Evolutionary conservation across 2,113 vertebrate genomes (phyloP).

Genomic region (western clawed frog (Xenopus tropicalis)): DNA sequence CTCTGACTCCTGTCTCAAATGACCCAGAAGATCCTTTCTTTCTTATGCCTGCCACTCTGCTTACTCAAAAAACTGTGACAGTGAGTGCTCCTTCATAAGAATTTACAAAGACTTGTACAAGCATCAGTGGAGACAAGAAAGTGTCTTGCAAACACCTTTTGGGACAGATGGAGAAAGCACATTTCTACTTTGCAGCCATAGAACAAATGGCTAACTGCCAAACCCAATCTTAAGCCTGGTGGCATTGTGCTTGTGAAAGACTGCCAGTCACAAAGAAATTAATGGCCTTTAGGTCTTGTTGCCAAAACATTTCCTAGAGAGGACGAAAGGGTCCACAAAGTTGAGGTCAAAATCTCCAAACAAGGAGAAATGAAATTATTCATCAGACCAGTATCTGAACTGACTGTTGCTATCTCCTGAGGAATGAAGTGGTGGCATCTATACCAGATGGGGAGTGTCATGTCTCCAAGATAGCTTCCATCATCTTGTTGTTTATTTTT

Average conservation of each 20-base stretch:
- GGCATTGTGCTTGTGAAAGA: too few species aligned
- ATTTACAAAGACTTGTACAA: neutral
- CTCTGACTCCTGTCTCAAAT: too few species aligned
- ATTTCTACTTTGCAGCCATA: neutral
- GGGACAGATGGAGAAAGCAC: neutral
- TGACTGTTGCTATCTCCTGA: neutral
- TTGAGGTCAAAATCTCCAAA: neutral
- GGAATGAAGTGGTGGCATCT: too few species aligned
- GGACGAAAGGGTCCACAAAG: neutral
- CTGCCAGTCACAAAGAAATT: neutral
- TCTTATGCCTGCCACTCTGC: too few species aligned
- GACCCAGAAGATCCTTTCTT: too few species aligned
- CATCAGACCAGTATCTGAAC: neutral
- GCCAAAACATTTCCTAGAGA: neutral
- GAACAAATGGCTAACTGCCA: neutral
- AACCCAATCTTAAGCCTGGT: neutral
- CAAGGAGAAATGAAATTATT: neutral
- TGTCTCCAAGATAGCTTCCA: too few species aligned
- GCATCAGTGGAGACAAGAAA: conserved; percentile 1
- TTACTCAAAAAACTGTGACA: too few species aligned
- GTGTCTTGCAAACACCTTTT: neutral
- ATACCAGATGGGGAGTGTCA: too few species aligned
- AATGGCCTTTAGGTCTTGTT: neutral
- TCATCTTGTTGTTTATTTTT: too few species aligned
- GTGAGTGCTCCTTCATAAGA: neutral